Evolutionary conservation across 2,797 vertebrate genomes (phyloP).

Genomic region (Micrastur ruficollis): DNA sequence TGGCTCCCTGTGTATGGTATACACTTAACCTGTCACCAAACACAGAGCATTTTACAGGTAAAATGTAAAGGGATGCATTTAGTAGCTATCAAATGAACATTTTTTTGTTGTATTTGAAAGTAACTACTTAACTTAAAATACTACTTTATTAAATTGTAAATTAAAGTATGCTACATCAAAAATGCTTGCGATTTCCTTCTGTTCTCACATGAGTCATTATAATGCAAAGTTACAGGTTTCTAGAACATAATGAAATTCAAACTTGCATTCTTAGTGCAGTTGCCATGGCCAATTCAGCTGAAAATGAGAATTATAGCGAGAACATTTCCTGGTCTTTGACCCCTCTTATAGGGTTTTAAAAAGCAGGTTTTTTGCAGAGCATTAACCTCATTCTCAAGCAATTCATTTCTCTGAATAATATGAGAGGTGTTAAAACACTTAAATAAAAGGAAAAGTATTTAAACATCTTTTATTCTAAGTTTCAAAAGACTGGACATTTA

Average conservation of each 20-base stretch:
- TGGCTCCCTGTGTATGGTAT: conserved; percentile 55
- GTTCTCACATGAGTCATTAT: conserved; percentile 63
- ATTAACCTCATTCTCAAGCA: conserved; percentile 67
- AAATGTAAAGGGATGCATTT: conserved; percentile 60
- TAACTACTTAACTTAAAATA: conserved; percentile 64
- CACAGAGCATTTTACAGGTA: conserved; percentile 67
- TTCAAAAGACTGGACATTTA: conserved; percentile 59
- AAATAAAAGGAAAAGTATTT: conserved; percentile 62
- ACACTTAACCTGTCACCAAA: conserved; percentile 73
- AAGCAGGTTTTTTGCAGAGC: conserved; percentile 66
- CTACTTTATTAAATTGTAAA: conserved; percentile 71
- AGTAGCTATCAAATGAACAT: conserved; percentile 48
- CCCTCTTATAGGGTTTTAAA: conserved; percentile 70
- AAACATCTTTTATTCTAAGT: conserved; percentile 53
- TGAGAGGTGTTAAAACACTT: conserved; percentile 65
- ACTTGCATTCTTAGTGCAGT: conserved; percentile 70
- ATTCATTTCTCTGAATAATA: conserved; percentile 65
- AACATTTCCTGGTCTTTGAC: conserved; percentile 77
- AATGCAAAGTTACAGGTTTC: conserved; percentile 76
- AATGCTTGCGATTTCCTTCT: conserved; percentile 60
- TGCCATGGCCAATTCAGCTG: conserved; percentile 72
- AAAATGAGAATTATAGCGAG: conserved; percentile 76
- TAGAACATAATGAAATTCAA: conserved; percentile 73
- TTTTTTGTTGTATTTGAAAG: conserved; percentile 61
- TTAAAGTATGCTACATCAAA: conserved; percentile 67